A percentile compares a stretch with the other conserved stretches of the same genome.
Evolutionary conservation across 2,888 invertebrate species (phyloP).

Genomic region (Rambutsinella grinnellia): DNA sequence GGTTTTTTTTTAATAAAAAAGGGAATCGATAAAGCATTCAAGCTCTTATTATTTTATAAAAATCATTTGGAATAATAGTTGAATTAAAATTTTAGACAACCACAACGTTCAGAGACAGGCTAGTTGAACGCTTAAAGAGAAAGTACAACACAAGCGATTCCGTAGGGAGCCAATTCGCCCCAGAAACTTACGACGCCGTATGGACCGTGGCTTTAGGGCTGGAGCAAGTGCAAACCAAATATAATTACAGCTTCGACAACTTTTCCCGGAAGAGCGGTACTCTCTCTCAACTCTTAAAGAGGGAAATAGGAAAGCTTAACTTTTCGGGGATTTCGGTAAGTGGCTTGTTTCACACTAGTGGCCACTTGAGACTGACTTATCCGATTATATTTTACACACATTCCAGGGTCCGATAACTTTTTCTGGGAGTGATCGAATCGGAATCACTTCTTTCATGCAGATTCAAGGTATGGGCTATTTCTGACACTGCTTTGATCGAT

Average conservation of each 20-base stretch:
- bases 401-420: slow-evolving; percentile 89
- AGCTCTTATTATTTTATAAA: no score
- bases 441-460: slow-evolving; percentile 89
- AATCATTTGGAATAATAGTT: no score
- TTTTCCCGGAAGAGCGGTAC: slow-evolving; percentile 82
- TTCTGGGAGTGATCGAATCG: slow-evolving; percentile 88
- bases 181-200: slow-evolving; percentile 90
- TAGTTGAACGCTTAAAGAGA: slow-evolving; percentile 31
- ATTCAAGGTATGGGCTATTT: slow-evolving; percentile 88
- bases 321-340: slow-evolving; percentile 89
- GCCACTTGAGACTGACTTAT: neutral
- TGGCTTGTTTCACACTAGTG: neutral
- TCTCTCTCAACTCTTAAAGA: slow-evolving; percentile 80
- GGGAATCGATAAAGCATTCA: no score
- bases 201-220: slow-evolving; percentile 90
- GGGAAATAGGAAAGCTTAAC: slow-evolving; percentile 79
- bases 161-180: slow-evolving; percentile 74
- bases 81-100: slow-evolving; percentile 52
- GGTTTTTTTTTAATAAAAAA: no score
- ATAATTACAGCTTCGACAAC: slow-evolving; percentile 72
- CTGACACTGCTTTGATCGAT: neutral
- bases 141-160: slow-evolving; percentile 20
- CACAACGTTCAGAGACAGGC: slow-evolving; percentile 39
- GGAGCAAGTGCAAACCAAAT: slow-evolving; percentile 71
- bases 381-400: neutral